A percentile compares a stretch with the other conserved stretches of the same genome.
These are phyloP conservation scores for Stomatorhinus ivindoensis DNA, from an alignment of 2,113 vertebrate species.

Conservation along the genomic window DNA sequence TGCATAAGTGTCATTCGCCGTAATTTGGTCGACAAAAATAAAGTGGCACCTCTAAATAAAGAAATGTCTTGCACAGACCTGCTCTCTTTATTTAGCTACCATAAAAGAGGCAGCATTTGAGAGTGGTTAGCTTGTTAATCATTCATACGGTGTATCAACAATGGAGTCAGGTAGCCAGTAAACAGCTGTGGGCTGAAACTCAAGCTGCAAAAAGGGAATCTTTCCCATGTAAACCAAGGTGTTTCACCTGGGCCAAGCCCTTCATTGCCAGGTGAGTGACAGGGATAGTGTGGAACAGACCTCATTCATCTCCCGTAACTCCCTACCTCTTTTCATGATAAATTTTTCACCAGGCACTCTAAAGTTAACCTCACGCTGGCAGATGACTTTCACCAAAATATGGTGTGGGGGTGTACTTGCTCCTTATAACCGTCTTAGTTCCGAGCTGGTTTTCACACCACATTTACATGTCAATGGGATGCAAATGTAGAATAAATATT, in stretches of 20 bases:
- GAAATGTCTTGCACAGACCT: constrained; percentile 6
- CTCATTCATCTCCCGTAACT: neutral
- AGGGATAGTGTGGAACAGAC: constrained; percentile 31
- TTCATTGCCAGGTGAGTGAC: constrained; percentile 21
- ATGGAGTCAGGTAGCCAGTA: constrained; percentile 49
- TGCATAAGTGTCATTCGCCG: neutral
- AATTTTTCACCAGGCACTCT: constrained; percentile 46
- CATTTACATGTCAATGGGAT: constrained; percentile 67
- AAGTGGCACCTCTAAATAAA: neutral
- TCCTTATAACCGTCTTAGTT: constrained; percentile 55
- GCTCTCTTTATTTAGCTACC: constrained; percentile 38
- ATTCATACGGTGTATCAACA: constrained; percentile 61
- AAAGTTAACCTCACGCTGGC: constrained; percentile 38
- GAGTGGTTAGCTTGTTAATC: constrained; percentile 47
- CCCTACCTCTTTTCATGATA: constrained; percentile 36
- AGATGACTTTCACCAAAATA: constrained; percentile 46
- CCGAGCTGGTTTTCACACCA: constrained; percentile 50
- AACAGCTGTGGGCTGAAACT: constrained; percentile 54
- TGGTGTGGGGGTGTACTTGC: constrained; percentile 50
- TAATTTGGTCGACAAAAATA: neutral
- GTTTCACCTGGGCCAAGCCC: constrained; percentile 51
- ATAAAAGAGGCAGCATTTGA: constrained; percentile 36
- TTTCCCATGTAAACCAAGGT: constrained; percentile 54
- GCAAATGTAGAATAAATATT: constrained; percentile 58
- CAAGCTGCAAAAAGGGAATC: constrained; percentile 53